Evolutionary conservation across 2,797 vertebrate species (phyloP), one percentile per base, ranked within the genome.

Genomic region (Hippocampus kuda): DNA sequence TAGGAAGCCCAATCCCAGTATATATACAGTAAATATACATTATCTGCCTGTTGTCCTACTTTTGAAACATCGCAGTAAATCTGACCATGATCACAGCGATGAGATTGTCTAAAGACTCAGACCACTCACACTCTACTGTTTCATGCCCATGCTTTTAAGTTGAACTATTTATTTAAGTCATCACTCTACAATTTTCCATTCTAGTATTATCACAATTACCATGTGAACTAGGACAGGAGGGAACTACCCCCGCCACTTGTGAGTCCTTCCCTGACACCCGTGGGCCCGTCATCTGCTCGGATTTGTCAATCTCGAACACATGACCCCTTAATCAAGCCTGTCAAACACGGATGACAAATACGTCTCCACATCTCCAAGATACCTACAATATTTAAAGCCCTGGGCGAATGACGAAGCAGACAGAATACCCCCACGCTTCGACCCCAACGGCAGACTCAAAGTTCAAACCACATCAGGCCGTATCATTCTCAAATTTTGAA

Each of bases 281-380:
- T 73, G 80, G 83, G 86, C 81, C 83, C 80, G 84, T 74, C 83
- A 83, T 88, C 88, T 79, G 85, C 62, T 86, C n/a, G 84, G 82
- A 87, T 89, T 88, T 85, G 86, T 83, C 83, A 84, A 86, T 85
- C 82, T 88, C 78, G 79, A 84, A 88, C 83, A 87, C 86, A 89
- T 85, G 86, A 85, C 80, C 85, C 86, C 88, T 89, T 90, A 87
- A 89, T 90, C 88, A 89, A 86, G 80, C 78, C 87, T 88, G 89
- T 89, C 89, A 90, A 88, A 87, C 81, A 79, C 66, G 75, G 81
- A 86, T 90, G 89, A 90, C 88, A 88, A 91, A 90, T 89, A 87
- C 54, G 68, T 86, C 87, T 86, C 88, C 83, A 79, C 87, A 85
- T 87, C 85, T 84, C 87, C 79, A 74, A 83, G 82, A 89, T 87